A percentile compares a stretch with the other conserved stretches of the same genome.
Evolutionary conservation across 2,888 invertebrate species (phyloP).

Genomic region (Lithophane socia): DNA sequence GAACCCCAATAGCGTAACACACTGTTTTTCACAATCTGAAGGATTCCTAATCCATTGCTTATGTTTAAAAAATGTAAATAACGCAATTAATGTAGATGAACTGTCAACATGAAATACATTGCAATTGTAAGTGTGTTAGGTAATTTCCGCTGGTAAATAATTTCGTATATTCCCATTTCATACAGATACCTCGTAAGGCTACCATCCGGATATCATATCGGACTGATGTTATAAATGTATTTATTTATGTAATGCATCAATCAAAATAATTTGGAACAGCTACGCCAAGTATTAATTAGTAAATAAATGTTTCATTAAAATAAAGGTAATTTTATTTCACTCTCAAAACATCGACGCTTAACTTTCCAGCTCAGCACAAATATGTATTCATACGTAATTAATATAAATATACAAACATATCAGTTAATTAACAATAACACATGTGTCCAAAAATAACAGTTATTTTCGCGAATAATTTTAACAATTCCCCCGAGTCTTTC

Average conservation of each 20-base stretch:
- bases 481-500: constrained; percentile 3
- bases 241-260: neutral
- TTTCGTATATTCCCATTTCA: neutral
- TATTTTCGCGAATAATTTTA: constrained; percentile 21
- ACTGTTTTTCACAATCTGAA: neutral
- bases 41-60: neutral
- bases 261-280: neutral
- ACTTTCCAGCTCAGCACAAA: neutral
- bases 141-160: neutral
- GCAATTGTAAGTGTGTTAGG: neutral
- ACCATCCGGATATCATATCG: no score
- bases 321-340: neutral
- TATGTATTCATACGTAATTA: neutral
- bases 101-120: no score
- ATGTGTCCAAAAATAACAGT: constrained; percentile 1
- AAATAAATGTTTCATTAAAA: neutral
- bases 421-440: constrained; percentile 28
- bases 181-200: neutral
- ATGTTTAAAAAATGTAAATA: neutral
- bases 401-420: neutral
- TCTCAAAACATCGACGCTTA: neutral
- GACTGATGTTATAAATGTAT: neutral
- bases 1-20: neutral
- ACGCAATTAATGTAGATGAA: neutral
- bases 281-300: no score